Conservation (phyloP, 2,113 vertebrate species). For the Apistogramma diplotaenia region DNA sequence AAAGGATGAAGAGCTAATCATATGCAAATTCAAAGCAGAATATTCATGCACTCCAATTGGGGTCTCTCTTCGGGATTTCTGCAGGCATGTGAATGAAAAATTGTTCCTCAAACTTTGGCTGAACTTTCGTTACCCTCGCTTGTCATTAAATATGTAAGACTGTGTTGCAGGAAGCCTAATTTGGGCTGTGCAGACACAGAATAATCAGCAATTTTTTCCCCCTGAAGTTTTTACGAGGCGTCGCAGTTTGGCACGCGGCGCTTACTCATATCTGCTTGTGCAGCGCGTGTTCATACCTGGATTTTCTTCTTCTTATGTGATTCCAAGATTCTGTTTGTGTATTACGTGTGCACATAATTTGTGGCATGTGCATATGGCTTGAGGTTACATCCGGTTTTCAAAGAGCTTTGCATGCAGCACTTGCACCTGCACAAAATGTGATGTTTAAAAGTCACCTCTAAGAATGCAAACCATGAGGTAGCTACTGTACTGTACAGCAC, state of each 20-base stretch:
- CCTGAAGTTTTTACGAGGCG: background rate
- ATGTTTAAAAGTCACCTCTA: constrained; percentile 46
- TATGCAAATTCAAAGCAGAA: constrained; percentile 71
- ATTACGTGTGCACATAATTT: background rate
- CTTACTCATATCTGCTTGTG: constrained; percentile 13
- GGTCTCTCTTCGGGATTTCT: constrained; percentile 59
- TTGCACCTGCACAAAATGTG: background rate
- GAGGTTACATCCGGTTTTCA: constrained; percentile 42
- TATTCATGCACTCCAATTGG: constrained; percentile 70
- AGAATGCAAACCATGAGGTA: too few relatives aligned
- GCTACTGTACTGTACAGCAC: too few relatives aligned
- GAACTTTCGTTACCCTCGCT: constrained; percentile 61
- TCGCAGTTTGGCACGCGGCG: background rate
- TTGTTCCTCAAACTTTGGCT: constrained; percentile 67
- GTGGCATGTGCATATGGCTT: background rate
- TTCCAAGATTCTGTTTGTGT: background rate
- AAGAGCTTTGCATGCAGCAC: background rate
- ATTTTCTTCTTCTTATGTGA: background rate
- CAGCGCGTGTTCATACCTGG: background rate
- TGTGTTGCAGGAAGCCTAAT: constrained; percentile 14
- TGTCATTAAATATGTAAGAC: constrained; percentile 58
- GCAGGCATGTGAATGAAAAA: constrained; percentile 62
- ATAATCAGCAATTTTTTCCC: background rate
- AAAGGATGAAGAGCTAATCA: constrained; percentile 58
- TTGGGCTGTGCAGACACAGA: constrained; percentile 1